A percentile compares a stretch with the other conserved stretches of the same genome.
Evolutionary conservation across 2,888 invertebrate genomes (phyloP).

Genomic region (Chrysolina haemoptera): DNA sequence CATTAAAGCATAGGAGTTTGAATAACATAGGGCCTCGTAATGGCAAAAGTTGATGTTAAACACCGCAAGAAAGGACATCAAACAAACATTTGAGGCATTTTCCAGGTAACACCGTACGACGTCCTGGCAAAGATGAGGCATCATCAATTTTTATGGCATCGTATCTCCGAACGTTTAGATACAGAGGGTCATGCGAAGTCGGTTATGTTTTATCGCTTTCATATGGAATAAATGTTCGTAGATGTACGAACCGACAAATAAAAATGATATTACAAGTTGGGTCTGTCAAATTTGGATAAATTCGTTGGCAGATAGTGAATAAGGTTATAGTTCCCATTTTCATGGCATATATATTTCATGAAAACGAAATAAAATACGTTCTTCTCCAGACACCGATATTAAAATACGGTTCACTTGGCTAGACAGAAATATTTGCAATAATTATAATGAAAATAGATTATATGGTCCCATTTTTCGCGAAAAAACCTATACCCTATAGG

Average conservation of each 20-base stretch:
- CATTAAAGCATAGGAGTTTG: constrained; percentile 29
- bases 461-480: too few species aligned
- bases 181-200: constrained; percentile 30
- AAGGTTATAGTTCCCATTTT: too few species aligned
- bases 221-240: background rate
- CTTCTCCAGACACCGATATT: too few species aligned
- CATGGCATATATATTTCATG: too few species aligned
- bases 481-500: too few species aligned
- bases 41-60: constrained; percentile 36
- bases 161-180: constrained; percentile 55
- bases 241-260: background rate
- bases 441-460: too few species aligned
- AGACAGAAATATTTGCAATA: too few species aligned
- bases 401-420: too few species aligned
- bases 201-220: constrained; percentile 6
- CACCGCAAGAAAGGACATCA: constrained; percentile 45
- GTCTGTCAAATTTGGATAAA: too few species aligned
- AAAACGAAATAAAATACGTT: too few species aligned
- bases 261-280: constrained; percentile 9
- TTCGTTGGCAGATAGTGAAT: too few species aligned
- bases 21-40: constrained; percentile 29
- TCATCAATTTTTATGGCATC: constrained; percentile 57
- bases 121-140: constrained; percentile 48
- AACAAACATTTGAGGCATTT: constrained; percentile 49
- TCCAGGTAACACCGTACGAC: constrained; percentile 49